Evolutionary conservation across 1,140 invertebrate species (phyloP).

Genomic region (Mesaphorura yosii): DNA sequence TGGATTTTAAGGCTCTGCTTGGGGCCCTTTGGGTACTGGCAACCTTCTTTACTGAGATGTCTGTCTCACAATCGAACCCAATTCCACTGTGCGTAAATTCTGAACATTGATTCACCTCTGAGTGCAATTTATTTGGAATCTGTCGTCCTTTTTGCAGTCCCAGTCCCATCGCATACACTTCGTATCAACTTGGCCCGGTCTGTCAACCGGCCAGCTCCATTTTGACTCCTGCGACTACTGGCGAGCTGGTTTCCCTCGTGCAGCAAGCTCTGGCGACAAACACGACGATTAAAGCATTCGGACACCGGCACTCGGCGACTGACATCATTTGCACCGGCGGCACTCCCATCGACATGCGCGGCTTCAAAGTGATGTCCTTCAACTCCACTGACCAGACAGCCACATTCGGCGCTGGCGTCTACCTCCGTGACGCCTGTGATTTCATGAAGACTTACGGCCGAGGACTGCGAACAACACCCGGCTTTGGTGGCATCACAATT

Average conservation of each 20-base stretch:
- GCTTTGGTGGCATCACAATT: conserved; percentile 15
- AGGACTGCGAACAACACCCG: conserved; percentile 9
- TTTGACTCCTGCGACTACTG: not conserved
- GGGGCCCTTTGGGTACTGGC: no score
- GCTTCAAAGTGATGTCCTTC: not conserved
- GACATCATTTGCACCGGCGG: conserved; percentile 17
- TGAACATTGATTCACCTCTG: no score
- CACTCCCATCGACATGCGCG: conserved; percentile 6
- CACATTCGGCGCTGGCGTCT: conserved; percentile 7
- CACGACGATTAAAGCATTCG: conserved; percentile 2
- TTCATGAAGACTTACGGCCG: not conserved
- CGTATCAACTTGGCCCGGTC: not conserved
- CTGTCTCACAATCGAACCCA: no score
- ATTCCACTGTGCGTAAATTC: no score
- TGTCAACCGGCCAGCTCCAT: not conserved
- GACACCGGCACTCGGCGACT: conserved; percentile 1
- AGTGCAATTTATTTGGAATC: no score
- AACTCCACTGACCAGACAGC: not conserved
- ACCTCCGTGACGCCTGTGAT: not conserved
- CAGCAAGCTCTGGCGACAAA: not conserved
- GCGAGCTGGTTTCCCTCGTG: not conserved
- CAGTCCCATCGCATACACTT: not conserved
- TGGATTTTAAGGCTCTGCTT: no score
- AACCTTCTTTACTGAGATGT: no score
- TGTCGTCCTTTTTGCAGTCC: no score